Evolutionary conservation across 2,888 invertebrate genomes (phyloP), one percentile per base, ranked within the genome.

Genomic region (Agrenia bidenticulata): DNA sequence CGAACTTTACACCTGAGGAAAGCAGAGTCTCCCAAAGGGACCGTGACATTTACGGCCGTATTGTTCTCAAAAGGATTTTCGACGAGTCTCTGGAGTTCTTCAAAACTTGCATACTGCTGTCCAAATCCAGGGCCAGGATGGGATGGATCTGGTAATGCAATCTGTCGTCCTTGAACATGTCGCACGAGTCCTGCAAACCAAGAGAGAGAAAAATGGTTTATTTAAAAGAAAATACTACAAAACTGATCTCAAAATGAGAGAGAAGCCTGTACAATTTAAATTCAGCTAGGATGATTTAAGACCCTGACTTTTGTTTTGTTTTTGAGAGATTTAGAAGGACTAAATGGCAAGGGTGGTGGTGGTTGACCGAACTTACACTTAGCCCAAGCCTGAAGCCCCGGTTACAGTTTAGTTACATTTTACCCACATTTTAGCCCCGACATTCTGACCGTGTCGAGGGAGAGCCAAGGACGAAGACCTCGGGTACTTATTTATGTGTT

Each of bases 1-100:
- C 89, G 84, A 78, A 90, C 89, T 78, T 88, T 87, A 81, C 91
- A 91, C 80, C 90, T 89, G 77, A 90, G 84, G 82, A 88, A 90
- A 73, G 90, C 90, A 54, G 88, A 87, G 64, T 88, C 86, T 58
- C 90, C 90, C 69, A 89, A 84, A 80, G 89, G 89, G 75, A 86
- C 89, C 54, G 89, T 86, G 74, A 89, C 85, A 80, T 89, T 89
- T 76, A 87, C 87, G 72, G 86, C 85, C 64, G 89, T 89, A 81
- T 87, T 88, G 83, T 89, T 89, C 80, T 89, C 86, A 76, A 77
- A 77, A 32, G 80, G 80, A 63, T 72, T 73, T 81, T 83, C 81
- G 78, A 78, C 78, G 62, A 80, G 77, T 62, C 78, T 76, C 70
- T 80, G 83, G 74, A 81, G 82, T 74, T 84, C 84, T 70, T 84